Percentiles rank a stretch among this genome's conserved stretches.
phyloP scores from a whole-genome alignment of 2,113 vertebrate species.

The Coryphaenoides rupestris region DNA sequence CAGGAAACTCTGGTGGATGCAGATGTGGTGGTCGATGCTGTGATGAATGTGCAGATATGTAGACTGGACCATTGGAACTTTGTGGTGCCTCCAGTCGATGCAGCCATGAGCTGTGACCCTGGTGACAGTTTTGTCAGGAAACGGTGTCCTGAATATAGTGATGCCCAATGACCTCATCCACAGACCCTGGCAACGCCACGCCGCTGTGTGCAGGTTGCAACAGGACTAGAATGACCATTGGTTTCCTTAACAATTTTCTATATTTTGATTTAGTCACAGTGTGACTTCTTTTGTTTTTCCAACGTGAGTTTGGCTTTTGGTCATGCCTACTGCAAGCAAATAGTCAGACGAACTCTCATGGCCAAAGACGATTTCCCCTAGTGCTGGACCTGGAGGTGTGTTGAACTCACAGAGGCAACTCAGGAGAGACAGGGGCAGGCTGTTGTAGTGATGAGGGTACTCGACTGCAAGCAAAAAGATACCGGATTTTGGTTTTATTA shows the following conservation, averaged over 20 bases:
- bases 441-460: not conserved
- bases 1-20: constrained; percentile 74
- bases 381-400: constrained; percentile 52
- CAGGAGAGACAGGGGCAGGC: not conserved
- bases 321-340: constrained; percentile 56
- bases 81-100: constrained; percentile 72
- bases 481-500: too few species aligned
- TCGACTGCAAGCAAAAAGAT: not conserved
- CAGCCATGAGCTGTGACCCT: constrained; percentile 73
- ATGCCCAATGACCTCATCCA: constrained; percentile 71
- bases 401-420: constrained; percentile 44
- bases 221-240: too few species aligned
- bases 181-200: constrained; percentile 70
- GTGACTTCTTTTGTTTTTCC: too few species aligned
- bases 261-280: not conserved
- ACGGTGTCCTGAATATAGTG: constrained; percentile 70
- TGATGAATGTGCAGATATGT: constrained; percentile 77
- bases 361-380: constrained; percentile 57
- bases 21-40: constrained; percentile 72
- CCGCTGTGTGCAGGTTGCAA: constrained; percentile 51
- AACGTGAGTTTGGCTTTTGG: constrained; percentile 59
- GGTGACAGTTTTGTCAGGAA: constrained; percentile 57
- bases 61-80: constrained; percentile 77
- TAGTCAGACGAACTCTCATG: constrained; percentile 56
- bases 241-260: too few species aligned